A percentile compares a stretch with the other conserved stretches of the same genome.
These are phyloP conservation scores for Drosophila parvula DNA, from an alignment of 1,140 invertebrate genomes.

Conservation along the genomic window DNA sequence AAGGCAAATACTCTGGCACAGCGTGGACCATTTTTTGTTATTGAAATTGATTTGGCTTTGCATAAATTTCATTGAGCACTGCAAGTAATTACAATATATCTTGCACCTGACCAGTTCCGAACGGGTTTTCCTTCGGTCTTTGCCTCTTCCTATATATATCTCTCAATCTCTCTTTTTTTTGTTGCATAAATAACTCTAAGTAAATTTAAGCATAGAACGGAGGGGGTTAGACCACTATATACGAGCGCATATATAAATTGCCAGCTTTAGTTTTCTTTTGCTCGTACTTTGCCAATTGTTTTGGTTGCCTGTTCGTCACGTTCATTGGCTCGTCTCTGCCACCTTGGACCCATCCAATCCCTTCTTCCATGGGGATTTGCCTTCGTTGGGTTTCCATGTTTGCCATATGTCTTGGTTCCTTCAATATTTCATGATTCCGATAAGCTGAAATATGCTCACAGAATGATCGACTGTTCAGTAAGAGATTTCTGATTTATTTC, in stretches of 20 bases:
- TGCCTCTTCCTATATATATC: conserved; percentile 11
- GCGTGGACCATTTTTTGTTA: conserved; percentile 54
- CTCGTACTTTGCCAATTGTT: conserved; percentile 42
- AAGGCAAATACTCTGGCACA: not conserved
- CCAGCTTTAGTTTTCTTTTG: conserved; percentile 45
- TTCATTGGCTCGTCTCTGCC: conserved; percentile 63
- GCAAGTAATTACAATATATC: conserved; percentile 81
- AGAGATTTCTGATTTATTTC: conserved; percentile 12
- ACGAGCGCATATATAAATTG: conserved; percentile 71
- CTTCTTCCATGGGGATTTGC: conserved; percentile 24
- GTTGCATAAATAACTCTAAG: conserved; percentile 81
- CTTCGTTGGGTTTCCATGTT: conserved; percentile 46
- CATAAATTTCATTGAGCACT: conserved; percentile 73
- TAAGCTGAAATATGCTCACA: conserved; percentile 60
- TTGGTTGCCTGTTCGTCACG: conserved; percentile 71
- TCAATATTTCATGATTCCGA: conserved; percentile 67
- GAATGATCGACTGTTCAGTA: conserved; percentile 43
- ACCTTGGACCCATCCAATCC: too few relatives aligned
- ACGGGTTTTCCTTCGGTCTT: conserved; percentile 1
- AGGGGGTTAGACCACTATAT: conserved; percentile 43
- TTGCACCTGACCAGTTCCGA: conserved; percentile 42
- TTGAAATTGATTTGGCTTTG: conserved; percentile 82
- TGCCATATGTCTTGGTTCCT: conserved; percentile 32
- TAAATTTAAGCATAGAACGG: conserved; percentile 69
- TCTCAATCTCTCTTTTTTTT: conserved; percentile 10